These are phyloP conservation scores for Anodontia alba DNA, from an alignment of 2,888 invertebrate species.

Conservation along the genomic window DNA sequence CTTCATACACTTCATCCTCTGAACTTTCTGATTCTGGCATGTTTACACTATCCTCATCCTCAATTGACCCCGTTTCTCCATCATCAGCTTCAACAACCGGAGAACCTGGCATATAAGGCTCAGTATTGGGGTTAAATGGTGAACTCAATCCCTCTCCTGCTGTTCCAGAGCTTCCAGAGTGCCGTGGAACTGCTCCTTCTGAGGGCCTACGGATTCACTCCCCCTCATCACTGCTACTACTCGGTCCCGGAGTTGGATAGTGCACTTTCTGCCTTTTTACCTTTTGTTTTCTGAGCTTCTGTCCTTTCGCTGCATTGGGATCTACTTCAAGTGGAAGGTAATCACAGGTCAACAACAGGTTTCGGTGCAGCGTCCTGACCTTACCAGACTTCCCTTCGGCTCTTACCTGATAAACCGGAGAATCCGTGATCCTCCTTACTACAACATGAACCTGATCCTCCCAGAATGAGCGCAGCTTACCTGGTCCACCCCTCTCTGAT, in stretches of 20 bases:
- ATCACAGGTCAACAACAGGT: slow-evolving; percentile 14
- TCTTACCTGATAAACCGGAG: slow-evolving; percentile 20
- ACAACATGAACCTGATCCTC: slow-evolving; percentile 18
- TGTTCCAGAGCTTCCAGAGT: too few species aligned
- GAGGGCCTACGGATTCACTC: not conserved
- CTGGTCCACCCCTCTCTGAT: slow-evolving; percentile 1
- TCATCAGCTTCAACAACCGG: not conserved
- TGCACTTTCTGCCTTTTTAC: not conserved
- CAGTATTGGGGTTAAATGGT: not conserved
- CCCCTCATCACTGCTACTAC: not conserved
- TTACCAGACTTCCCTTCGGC: not conserved
- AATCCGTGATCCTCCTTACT: not conserved
- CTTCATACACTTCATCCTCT: not conserved
- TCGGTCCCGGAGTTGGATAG: not conserved
- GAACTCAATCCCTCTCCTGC: too few species aligned
- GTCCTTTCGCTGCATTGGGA: not conserved
- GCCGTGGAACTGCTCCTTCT: too few species aligned
- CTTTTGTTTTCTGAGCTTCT: not conserved
- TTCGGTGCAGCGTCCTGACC: slow-evolving; percentile 13
- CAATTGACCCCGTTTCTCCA: not conserved
- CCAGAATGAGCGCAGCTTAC: slow-evolving; percentile 23
- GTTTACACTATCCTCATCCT: not conserved
- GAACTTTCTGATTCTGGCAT: not conserved
- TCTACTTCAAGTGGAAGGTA: not conserved
- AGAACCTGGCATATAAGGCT: not conserved